Evolutionary conservation across 1,140 invertebrate species (phyloP).

Genomic region (Alviniconcha marisindica): DNA sequence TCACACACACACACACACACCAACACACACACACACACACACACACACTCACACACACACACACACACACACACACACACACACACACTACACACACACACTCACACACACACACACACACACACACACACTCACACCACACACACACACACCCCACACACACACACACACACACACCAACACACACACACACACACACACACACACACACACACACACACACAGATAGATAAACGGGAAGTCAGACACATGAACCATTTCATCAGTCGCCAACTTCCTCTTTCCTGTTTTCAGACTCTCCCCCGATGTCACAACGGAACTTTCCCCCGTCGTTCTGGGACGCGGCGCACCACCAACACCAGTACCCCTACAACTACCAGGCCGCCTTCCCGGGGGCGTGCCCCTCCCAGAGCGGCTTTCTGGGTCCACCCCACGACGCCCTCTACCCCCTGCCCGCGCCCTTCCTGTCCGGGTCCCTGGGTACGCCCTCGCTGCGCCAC

Average conservation of each 20-base stretch:
- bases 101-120: too few relatives aligned
- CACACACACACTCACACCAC: too few relatives aligned
- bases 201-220: too few relatives aligned
- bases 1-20: neutral
- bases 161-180: neutral
- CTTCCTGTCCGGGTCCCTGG: neutral
- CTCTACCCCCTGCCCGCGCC: conserved; percentile 11
- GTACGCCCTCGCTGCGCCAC: neutral
- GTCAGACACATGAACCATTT: too few relatives aligned
- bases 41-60: too few relatives aligned
- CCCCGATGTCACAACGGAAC: conserved; percentile 7
- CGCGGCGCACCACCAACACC: neutral
- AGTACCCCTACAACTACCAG: conserved; percentile 16
- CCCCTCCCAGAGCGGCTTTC: neutral
- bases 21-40: too few relatives aligned
- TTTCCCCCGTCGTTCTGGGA: conserved; percentile 34
- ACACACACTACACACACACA: too few relatives aligned
- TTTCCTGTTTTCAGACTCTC: too few relatives aligned
- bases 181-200: too few relatives aligned
- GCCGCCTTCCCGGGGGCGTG: neutral
- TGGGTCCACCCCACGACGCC: neutral
- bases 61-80: too few relatives aligned
- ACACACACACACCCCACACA: neutral
- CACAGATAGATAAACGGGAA: too few relatives aligned
- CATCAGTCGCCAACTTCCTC: too few relatives aligned